These are phyloP conservation scores for Eueremaeus valkanovi DNA, from an alignment of 2,888 invertebrate species.

Conservation along the genomic window DNA sequence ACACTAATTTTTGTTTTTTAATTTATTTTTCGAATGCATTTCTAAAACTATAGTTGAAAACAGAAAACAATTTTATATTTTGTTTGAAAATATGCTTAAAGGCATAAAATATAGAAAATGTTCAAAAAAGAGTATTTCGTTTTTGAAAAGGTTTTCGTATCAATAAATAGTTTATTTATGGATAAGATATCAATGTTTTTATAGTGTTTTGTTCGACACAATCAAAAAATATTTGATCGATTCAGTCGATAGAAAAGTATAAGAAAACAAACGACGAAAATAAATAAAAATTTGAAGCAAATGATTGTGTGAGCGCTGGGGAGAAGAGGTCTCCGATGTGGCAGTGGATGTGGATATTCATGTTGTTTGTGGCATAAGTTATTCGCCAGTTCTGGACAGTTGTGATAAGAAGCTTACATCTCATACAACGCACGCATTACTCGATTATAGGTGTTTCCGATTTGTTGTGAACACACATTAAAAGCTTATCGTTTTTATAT, in stretches of 20 bases:
- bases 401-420: slow-evolving; percentile 13
- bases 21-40: too few relatives aligned
- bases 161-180: background rate
- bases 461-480: background rate
- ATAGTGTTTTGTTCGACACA: background rate
- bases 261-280: background rate
- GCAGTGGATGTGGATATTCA: background rate
- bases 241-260: background rate
- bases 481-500: slow-evolving; percentile 26
- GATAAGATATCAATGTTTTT: background rate
- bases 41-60: too few relatives aligned
- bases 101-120: too few relatives aligned
- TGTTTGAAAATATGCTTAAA: too few relatives aligned
- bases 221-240: background rate
- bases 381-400: slow-evolving; percentile 20
- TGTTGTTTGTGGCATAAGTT: slow-evolving; percentile 11
- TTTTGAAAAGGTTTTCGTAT: background rate
- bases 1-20: too few relatives aligned
- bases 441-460: slow-evolving; percentile 14
- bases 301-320: background rate
- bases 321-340: too few relatives aligned
- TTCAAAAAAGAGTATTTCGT: too few relatives aligned
- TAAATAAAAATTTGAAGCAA: background rate
- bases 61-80: too few relatives aligned
- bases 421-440: background rate